phyloP scores from a whole-genome alignment of 2,113 vertebrate genomes.

The Caretta caretta region DNA sequence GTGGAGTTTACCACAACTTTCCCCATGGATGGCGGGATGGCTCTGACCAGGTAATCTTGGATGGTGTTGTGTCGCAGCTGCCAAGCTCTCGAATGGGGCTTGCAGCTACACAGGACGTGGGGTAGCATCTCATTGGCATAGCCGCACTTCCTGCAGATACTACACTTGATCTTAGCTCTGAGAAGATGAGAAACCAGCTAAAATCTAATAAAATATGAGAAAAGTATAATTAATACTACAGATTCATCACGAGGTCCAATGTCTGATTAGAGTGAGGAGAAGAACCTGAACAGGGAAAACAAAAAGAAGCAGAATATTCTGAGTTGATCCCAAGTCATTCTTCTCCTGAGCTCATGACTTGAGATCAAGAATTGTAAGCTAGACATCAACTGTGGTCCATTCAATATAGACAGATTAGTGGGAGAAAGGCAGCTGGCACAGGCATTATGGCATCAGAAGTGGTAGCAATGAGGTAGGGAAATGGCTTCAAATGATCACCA shows the following conservation, averaged over 20 bases:
- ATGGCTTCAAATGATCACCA: slow-evolving; percentile 77
- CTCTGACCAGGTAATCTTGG: too few species aligned
- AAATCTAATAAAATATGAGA: not conserved
- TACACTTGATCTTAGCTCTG: too few species aligned
- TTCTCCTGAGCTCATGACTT: not conserved
- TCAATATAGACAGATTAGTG: slow-evolving; percentile 51
- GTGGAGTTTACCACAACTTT: too few species aligned
- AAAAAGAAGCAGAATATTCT: not conserved
- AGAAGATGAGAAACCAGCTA: not conserved
- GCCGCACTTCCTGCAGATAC: too few species aligned
- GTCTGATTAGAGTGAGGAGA: not conserved
- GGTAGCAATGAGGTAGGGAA: slow-evolving; percentile 71
- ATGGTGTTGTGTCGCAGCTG: too few species aligned
- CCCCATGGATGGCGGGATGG: too few species aligned
- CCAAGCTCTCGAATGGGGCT: too few species aligned
- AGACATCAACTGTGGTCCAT: slow-evolving; percentile 22
- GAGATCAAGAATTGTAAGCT: not conserved
- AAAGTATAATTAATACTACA: not conserved
- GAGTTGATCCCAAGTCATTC: not conserved
- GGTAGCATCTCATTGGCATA: too few species aligned
- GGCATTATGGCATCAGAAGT: slow-evolving; percentile 54
- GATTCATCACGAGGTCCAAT: not conserved
- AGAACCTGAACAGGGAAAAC: not conserved
- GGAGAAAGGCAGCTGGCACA: slow-evolving; percentile 32
- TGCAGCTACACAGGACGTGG: too few species aligned